Conservation (phyloP, 2,113 vertebrate species). For the Oryzias curvinotus region DNA sequence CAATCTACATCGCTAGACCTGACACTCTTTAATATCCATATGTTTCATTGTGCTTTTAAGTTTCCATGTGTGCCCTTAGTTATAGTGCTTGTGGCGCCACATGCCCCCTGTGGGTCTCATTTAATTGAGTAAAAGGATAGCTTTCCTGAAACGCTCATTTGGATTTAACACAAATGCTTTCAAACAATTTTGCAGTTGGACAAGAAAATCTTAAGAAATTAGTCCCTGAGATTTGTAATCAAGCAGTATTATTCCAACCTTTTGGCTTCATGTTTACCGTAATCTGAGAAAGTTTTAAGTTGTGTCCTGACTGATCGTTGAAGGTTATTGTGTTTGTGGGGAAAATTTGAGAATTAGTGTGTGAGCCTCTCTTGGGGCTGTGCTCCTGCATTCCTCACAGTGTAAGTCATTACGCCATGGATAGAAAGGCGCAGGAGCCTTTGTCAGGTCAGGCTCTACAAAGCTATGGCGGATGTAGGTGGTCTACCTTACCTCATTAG, state of each 20-base stretch:
- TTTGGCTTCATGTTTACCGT: too few species aligned
- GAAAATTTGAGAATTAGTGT: neutral
- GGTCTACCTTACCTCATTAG: conserved; percentile 79
- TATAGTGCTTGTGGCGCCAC: conserved; percentile 57
- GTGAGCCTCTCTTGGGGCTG: conserved; percentile 9
- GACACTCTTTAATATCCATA: conserved; percentile 78
- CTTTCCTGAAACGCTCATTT: conserved; percentile 66
- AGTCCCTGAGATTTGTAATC: neutral
- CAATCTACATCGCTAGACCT: conserved; percentile 71
- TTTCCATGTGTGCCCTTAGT: conserved; percentile 67
- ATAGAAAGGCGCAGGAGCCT: conserved; percentile 75
- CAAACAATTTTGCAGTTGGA: conserved; percentile 47
- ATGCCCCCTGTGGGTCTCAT: conserved; percentile 66
- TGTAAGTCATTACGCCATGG: conserved; percentile 70
- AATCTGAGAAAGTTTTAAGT: too few species aligned
- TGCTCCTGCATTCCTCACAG: conserved; percentile 31
- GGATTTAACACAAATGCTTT: conserved; percentile 53
- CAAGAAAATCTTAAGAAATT: conserved; percentile 45
- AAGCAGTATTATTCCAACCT: too few species aligned
- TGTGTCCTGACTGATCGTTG: too few species aligned
- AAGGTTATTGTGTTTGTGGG: too few species aligned
- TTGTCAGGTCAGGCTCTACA: conserved; percentile 86
- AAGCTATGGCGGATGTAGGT: conserved; percentile 83
- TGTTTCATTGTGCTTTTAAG: conserved; percentile 72
- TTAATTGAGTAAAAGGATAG: conserved; percentile 52